Evolutionary conservation across 1,140 invertebrate species (phyloP).

Genomic region (Conus ventricosus): DNA sequence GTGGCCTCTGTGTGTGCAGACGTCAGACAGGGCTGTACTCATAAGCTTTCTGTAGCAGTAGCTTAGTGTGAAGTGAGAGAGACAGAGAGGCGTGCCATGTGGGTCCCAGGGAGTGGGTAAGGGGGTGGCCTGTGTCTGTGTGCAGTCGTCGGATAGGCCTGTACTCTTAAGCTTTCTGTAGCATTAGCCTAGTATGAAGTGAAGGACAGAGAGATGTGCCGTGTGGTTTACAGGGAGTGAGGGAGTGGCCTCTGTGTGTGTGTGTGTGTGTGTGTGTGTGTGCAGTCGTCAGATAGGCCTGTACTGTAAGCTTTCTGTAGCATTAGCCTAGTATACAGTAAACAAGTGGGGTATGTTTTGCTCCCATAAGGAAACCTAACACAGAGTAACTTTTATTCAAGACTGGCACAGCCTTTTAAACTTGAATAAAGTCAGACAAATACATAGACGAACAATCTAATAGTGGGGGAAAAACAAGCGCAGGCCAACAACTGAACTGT

Average conservation of each 20-base stretch:
- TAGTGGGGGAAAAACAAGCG: no score
- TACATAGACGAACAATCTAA: no score
- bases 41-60: neutral
- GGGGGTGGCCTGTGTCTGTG: neutral
- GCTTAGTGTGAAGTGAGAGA: neutral
- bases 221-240: neutral
- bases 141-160: constrained; percentile 88
- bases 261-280: neutral
- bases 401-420: no score
- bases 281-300: constrained; percentile 86
- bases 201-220: neutral
- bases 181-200: neutral
- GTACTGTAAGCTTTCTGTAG: no score
- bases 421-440: no score
- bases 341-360: no score
- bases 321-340: no score
- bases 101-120: neutral
- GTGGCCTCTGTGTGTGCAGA: neutral
- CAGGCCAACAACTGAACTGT: no score
- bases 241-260: neutral
- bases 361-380: no score
- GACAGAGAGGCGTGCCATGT: neutral
- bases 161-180: neutral
- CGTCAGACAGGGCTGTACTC: neutral
- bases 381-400: no score